Evolutionary conservation across 2,797 vertebrate species (phyloP), one percentile per base, ranked within the genome.

Genomic region (Pseudopleuronectes americanus): DNA sequence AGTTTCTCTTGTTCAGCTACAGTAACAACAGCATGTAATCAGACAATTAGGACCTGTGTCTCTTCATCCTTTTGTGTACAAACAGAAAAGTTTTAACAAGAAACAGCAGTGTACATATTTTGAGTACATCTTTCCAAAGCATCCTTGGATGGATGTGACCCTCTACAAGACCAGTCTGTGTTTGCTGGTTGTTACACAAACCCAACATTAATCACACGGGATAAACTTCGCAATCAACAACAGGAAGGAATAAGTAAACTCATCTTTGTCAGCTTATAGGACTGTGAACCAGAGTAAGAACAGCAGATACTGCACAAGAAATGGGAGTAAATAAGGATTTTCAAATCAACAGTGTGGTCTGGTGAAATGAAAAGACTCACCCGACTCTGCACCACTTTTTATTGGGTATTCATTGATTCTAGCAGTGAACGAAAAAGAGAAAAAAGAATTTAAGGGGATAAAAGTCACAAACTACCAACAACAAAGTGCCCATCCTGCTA

Each of bases 241-340:
- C 88, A 89, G 84, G 84, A 84, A 91, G 89, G 86, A 92, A 91
- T 90, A 86, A 87, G 76, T 90, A 77, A 80, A 90, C 90, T 92
- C 90, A 92, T 93, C 90, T 90, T 81, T 60, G 68, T 80, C 84
- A 89, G 88, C 49, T 91, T 90, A 88, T 77, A 38, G 74, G 75
- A 78, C 84, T 82, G 81, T 47, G 53, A 80, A 90, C 84, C 54
- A 72, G 76, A 88, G 86, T 79, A 88, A 90, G 84, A 90, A 80
- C 87, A 91, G 83, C 77, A 55, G 68, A 86, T 67, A 87, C 81
- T 22, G 81, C 76, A 84, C 63, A 65, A 79, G 81, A 87, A 80
- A 87, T 57, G 51, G 72, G 72, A 82, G 83, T 83, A 90, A 90
- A 89, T 85, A 84, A 80, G 83, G 83, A 85, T 89, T 91, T 90